phyloP scores from a whole-genome alignment of 2,888 invertebrate genomes.

The Brachyopa scutellaris region DNA sequence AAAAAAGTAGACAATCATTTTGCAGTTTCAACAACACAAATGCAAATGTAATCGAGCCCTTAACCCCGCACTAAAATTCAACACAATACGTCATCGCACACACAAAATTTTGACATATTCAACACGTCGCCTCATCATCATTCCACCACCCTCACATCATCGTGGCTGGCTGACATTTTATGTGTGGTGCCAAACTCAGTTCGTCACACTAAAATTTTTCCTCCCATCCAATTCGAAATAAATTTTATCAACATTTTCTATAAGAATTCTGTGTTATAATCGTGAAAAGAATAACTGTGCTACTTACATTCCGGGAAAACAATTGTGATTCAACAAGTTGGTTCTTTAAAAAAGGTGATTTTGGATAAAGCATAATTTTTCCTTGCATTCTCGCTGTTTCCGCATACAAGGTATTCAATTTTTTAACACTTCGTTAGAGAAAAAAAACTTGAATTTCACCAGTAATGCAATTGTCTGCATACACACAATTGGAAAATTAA shows the following conservation, averaged over 20 bases:
- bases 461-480: background rate
- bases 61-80: background rate
- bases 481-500: background rate
- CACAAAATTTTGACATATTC: conserved; percentile 67
- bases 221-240: conserved; percentile 35
- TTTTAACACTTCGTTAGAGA: background rate
- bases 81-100: conserved; percentile 67
- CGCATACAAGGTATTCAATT: conserved; percentile 9
- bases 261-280: conserved; percentile 42
- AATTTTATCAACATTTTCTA: conserved; percentile 43
- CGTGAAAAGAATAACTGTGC: conserved; percentile 42
- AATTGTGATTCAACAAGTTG: conserved; percentile 79
- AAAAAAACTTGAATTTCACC: background rate
- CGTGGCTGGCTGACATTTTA: conserved; percentile 65
- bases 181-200: conserved; percentile 53
- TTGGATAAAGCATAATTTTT: conserved; percentile 79
- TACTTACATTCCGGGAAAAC: conserved; percentile 80
- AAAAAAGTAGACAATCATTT: background rate
- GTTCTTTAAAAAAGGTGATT: conserved; percentile 79
- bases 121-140: conserved; percentile 63
- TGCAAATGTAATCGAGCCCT: conserved; percentile 29
- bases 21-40: too few species aligned
- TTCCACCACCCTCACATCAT: conserved; percentile 67
- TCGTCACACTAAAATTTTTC: conserved; percentile 59
- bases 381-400: conserved; percentile 32